Evolutionary conservation across 2,888 invertebrate species (phyloP).

Genomic region (Ophion ellenae): DNA sequence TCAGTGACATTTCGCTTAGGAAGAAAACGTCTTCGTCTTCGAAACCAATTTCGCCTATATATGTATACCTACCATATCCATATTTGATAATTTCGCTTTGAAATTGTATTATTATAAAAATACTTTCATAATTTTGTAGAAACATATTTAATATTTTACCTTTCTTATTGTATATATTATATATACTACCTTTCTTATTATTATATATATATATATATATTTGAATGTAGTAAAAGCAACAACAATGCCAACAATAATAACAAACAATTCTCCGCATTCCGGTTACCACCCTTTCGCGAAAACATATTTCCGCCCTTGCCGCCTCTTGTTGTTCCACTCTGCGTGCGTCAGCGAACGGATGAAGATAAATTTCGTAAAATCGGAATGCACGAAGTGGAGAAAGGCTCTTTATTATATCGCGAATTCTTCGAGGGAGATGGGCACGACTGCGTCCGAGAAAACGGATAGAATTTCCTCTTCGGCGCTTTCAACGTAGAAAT

Average conservation of each 20-base stretch:
- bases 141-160: too few relatives aligned
- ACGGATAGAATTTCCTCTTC: constrained; percentile 18
- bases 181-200: too few relatives aligned
- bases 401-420: constrained; percentile 2
- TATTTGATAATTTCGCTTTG: too few relatives aligned
- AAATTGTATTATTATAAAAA: too few relatives aligned
- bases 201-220: neutral
- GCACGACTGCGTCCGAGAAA: constrained; percentile 1
- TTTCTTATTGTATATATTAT: neutral
- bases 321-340: neutral
- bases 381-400: neutral
- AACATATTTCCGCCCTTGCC: constrained; percentile 28
- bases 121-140: too few relatives aligned
- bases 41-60: too few relatives aligned
- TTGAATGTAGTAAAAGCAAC: too few relatives aligned
- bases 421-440: constrained; percentile 1
- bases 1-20: too few relatives aligned
- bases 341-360: constrained; percentile 22
- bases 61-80: too few relatives aligned
- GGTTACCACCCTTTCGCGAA: neutral
- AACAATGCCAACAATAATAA: too few relatives aligned
- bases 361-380: constrained; percentile 45
- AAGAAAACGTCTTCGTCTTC: too few relatives aligned
- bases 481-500: constrained; percentile 33
- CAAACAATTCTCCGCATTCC: neutral